A percentile compares a stretch with the other conserved stretches of the same genome.
These are phyloP conservation scores for Drosophila sordidapex DNA, from an alignment of 2,888 invertebrate species.

Conservation along the genomic window DNA sequence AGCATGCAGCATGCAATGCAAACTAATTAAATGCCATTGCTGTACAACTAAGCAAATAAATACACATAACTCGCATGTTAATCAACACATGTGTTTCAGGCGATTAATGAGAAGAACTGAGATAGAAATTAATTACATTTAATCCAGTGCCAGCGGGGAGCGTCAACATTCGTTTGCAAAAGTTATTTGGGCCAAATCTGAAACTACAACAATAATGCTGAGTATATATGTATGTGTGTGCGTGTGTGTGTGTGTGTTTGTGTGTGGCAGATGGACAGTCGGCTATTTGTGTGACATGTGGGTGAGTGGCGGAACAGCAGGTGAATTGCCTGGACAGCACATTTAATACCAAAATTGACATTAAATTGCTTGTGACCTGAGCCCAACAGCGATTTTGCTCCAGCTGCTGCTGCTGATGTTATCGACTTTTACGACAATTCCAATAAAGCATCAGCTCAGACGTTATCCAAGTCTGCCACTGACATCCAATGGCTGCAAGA, in stretches of 20 bases:
- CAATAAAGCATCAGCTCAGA: constrained; percentile 73
- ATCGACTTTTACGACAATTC: constrained; percentile 81
- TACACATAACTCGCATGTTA: constrained; percentile 19
- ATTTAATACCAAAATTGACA: constrained; percentile 80
- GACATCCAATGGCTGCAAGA: constrained; percentile 27
- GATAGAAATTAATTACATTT: constrained; percentile 73
- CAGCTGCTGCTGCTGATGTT: constrained; percentile 54
- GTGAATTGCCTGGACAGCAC: constrained; percentile 71
- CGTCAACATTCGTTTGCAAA: constrained; percentile 70
- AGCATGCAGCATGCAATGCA: constrained; percentile 28
- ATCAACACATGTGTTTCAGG: constrained; percentile 22
- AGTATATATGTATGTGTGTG: constrained; percentile 17
- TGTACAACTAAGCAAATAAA: constrained; percentile 23
- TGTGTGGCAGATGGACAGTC: constrained; percentile 29
- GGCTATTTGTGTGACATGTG: constrained; percentile 26
- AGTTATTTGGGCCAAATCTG: constrained; percentile 52
- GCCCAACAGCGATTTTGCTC: constrained; percentile 30
- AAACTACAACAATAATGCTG: constrained; percentile 7
- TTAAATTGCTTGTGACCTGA: constrained; percentile 81
- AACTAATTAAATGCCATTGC: constrained; percentile 49
- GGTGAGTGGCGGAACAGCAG: constrained; percentile 58
- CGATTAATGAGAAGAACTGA: neutral
- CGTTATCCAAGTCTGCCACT: constrained; percentile 52
- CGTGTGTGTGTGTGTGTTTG: constrained; percentile 9
- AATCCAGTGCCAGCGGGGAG: constrained; percentile 62